Percentiles rank a stretch among this genome's conserved stretches.
Conservation (phyloP, 2,888 invertebrate genomes). For the Linnaemya tessellans region DNA sequence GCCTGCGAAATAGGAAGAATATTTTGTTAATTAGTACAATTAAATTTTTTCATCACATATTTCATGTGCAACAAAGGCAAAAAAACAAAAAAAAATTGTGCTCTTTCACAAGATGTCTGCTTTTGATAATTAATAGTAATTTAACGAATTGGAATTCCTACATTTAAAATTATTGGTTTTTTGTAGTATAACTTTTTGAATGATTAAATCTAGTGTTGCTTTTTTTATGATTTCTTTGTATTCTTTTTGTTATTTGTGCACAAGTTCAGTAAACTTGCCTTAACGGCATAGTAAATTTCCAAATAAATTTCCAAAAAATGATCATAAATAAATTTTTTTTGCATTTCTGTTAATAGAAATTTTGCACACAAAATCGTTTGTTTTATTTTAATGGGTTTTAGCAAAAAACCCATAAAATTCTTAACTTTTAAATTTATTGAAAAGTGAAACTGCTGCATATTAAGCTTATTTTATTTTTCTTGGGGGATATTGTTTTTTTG, state of each 20-base stretch:
- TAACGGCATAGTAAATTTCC: slow-evolving; percentile 6
- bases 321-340: slow-evolving; percentile 8
- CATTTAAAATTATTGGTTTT: slow-evolving; percentile 11
- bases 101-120: not conserved
- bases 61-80: not conserved
- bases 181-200: not conserved
- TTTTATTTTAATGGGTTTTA: slow-evolving; percentile 5
- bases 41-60: not conserved
- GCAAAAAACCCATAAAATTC: slow-evolving; percentile 1
- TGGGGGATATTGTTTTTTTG: slow-evolving; percentile 7
- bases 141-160: slow-evolving; percentile 7
- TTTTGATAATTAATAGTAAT: slow-evolving; percentile 38
- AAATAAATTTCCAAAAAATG: slow-evolving; percentile 12
- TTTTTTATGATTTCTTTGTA: too few species aligned
- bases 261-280: slow-evolving; percentile 57
- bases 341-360: not conserved
- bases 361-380: slow-evolving; percentile 37
- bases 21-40: not conserved
- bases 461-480: not conserved
- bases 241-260: not conserved
- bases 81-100: too few species aligned
- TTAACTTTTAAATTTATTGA: slow-evolving; percentile 5
- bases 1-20: slow-evolving; percentile 16
- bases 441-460: slow-evolving; percentile 57
- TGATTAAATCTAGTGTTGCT: slow-evolving; percentile 7